Evolutionary conservation across 2,888 invertebrate genomes (phyloP).

Genomic region (Acanthosepion lycidas): DNA sequence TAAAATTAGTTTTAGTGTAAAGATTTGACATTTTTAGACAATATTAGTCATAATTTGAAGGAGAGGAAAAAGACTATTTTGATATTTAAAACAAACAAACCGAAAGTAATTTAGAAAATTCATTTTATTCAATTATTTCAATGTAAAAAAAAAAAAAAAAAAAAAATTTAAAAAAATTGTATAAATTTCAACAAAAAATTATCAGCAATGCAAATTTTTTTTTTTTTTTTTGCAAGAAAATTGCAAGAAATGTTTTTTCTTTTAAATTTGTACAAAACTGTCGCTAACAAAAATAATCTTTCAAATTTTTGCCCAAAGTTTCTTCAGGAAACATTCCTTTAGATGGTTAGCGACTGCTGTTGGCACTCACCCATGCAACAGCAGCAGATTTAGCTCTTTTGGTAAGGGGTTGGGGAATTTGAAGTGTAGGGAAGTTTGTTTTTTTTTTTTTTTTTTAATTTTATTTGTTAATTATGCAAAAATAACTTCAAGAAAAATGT

Average conservation of each 20-base stretch:
- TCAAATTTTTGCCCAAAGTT: not conserved
- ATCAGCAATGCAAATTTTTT: not conserved
- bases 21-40: too few relatives aligned
- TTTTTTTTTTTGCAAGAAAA: not conserved
- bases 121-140: constrained; percentile 24
- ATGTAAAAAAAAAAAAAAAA: too few relatives aligned
- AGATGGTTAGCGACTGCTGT: constrained; percentile 12
- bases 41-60: too few relatives aligned
- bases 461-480: not conserved
- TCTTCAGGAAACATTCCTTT: constrained; percentile 33
- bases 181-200: constrained; percentile 24
- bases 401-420: not conserved
- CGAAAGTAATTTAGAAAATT: constrained; percentile 6
- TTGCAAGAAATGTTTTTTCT: not conserved
- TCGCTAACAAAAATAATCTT: constrained; percentile 33
- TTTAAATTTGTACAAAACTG: not conserved
- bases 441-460: too few relatives aligned
- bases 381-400: not conserved
- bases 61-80: too few relatives aligned
- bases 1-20: too few relatives aligned
- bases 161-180: not conserved
- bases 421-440: not conserved
- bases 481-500: constrained; percentile 4
- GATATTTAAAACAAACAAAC: not conserved
- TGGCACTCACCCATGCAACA: not conserved